These are phyloP conservation scores for Euplagia quadripunctaria DNA, from an alignment of 2,888 invertebrate genomes.

Conservation along the genomic window DNA sequence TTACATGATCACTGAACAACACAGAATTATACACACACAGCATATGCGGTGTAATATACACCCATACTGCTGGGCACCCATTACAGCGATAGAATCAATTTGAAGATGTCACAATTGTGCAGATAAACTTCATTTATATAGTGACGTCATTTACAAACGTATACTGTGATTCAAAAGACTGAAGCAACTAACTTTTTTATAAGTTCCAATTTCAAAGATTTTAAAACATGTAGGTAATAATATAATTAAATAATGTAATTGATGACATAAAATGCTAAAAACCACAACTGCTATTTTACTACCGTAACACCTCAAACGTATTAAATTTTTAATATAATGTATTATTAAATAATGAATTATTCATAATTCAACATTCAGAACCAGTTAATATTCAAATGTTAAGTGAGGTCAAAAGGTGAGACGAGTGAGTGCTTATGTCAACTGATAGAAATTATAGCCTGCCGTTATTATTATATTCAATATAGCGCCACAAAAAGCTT, in stretches of 20 bases:
- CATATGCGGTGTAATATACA: neutral
- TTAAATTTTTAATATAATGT: constrained; percentile 34
- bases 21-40: neutral
- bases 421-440: constrained; percentile 34
- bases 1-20: neutral
- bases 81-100: neutral
- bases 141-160: too few relatives aligned
- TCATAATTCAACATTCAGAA: constrained; percentile 43
- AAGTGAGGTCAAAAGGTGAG: constrained; percentile 44
- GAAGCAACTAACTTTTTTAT: too few relatives aligned
- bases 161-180: too few relatives aligned
- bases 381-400: constrained; percentile 33
- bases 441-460: constrained; percentile 41
- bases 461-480: constrained; percentile 24
- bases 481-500: constrained; percentile 27
- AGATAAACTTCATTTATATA: too few relatives aligned
- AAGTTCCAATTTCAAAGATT: neutral
- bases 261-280: neutral
- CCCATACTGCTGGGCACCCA: neutral
- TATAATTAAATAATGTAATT: too few relatives aligned
- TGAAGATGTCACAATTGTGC: neutral
- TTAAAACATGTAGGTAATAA: neutral
- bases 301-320: neutral
- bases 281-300: neutral
- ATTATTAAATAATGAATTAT: constrained; percentile 45